Evolutionary conservation across 1,140 invertebrate species (phyloP), one percentile per base, ranked within the genome.

Genomic region (Megalopta genalis): DNA sequence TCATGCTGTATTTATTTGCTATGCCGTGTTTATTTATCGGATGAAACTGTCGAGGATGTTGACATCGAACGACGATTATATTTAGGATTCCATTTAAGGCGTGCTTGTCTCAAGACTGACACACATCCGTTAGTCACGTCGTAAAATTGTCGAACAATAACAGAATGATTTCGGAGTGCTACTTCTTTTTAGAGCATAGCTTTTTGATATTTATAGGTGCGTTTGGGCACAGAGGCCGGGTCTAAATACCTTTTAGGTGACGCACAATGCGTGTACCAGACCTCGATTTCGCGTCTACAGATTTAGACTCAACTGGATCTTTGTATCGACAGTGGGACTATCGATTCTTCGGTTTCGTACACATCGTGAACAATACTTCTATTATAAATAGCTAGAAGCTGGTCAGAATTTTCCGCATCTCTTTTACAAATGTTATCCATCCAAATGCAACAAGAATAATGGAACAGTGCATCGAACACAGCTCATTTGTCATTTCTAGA

Each of bases 201-300:
- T 69, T 23, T 32, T 21, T 14, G 57, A 37, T 73, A 77, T 70
- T 69, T 77, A 77, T 77, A 77, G 42, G 6, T 27, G n/a, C 66
- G 57, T 63, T 70, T 62, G 66, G 52, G 54, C 74, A 77, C 74
- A 49, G n/a, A 39, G 14, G 54, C 37, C 54, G 46, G 60, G 14
- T 70, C 57, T 77, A 70, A 70, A 77, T 77, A 77, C 57, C 42
- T 77, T 52, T 25, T 60, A 77, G 27, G 54, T 77, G 75, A 77
- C 75, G 57, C 57, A 70, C 57, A 70, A 63, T 77, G 57, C 66
- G 39, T 77, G 67, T 77, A 77, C 67, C 66, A 70, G 66, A 77
- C 66, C 66, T 77, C 66, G 57, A 70, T 77, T 42, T 52, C 27
- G 54, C 7, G 39, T 16, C 49, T 62, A 42, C 62, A 77, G 60